Base-by-base conservation (phyloP, 2,888 invertebrate genomes). In the Tachystola acroxantha region DNA sequence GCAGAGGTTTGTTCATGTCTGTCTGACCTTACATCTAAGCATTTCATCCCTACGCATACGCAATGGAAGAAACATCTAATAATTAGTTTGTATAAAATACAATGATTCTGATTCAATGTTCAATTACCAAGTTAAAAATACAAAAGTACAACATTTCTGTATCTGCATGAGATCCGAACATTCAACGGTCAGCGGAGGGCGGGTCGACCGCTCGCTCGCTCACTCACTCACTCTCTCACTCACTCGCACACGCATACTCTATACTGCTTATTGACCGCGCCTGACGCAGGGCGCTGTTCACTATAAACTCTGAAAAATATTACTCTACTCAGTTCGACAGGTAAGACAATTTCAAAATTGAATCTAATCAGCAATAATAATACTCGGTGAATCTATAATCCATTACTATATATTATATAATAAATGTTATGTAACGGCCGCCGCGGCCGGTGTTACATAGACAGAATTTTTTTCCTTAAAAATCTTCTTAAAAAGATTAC, bases 371-470 rank as follows among this genome's bases (percentile, higher is more conserved):
- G 79, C 77, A 85, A 85, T 84, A 85, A 85, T 84, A 85, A 85
- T 85, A 85, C 85, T 85, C 85, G 78, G 78, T 72, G 78, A 81
- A 81, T 80, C 82, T 81, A 82, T 77, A 72, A 79, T 80, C 70
- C 75, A 81, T 81, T 27, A 76, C 82, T 84, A 84, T 84, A 84
- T 84, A 85, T 84, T 81, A 81, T 72, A 76, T 27, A 33, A 71
- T 82, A 75, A 81, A 39, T 39, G 70, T 67, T 72, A 79, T 66
- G 75, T 62, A 69, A 72, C 57, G 61, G 62, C 66, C 69, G 61
- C 58, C 57, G 62, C 58, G 54, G 54, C 48, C 63, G 64, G 48
- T 43, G 61, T 66, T 66, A 69, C 70, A 68, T 54, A 64, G 72
- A 78, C 78, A 73, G 67, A 70, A 64, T 72, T 69, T 66, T 75